Conservation (phyloP, 2,797 vertebrate genomes). For the Podargus strigoides region DNA sequence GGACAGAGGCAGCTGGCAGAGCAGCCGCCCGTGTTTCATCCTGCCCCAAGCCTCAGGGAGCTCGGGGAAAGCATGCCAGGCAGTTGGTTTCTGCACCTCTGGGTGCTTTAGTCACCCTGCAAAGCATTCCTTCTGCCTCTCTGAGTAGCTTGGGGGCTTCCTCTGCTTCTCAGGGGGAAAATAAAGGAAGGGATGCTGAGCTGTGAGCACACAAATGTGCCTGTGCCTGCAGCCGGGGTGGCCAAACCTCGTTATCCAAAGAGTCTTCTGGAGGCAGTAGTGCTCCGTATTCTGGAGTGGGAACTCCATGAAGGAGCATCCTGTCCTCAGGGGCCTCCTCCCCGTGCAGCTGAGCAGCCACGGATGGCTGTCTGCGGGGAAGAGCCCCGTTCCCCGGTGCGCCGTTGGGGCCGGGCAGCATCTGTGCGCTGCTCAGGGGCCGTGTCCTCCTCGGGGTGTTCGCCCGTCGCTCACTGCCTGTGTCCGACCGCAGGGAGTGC, state of each 20-base stretch:
- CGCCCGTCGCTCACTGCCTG: background rate
- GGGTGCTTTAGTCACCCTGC: too few relatives aligned
- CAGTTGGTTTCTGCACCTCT: too few relatives aligned
- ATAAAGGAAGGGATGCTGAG: too few relatives aligned
- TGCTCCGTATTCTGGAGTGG: background rate
- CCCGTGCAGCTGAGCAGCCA: background rate
- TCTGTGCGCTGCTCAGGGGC: background rate
- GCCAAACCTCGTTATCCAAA: background rate
- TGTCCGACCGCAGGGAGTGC: too few relatives aligned
- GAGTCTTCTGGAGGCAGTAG: background rate
- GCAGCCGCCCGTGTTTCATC: too few relatives aligned
- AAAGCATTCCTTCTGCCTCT: too few relatives aligned
- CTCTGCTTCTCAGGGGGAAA: too few relatives aligned
- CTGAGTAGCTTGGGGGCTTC: too few relatives aligned
- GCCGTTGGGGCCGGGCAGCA: background rate
- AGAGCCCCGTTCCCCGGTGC: background rate
- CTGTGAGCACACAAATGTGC: rapidly evolving
- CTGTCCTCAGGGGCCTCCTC: background rate
- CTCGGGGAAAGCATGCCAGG: too few relatives aligned
- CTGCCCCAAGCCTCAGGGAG: too few relatives aligned
- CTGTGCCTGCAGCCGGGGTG: background rate
- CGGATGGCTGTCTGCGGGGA: background rate
- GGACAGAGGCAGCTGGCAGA: too few relatives aligned
- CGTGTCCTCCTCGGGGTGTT: background rate
- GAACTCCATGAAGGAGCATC: background rate